These are phyloP conservation scores for Standfussiana lucernea DNA, from an alignment of 2,888 invertebrate species.

Conservation along the genomic window DNA sequence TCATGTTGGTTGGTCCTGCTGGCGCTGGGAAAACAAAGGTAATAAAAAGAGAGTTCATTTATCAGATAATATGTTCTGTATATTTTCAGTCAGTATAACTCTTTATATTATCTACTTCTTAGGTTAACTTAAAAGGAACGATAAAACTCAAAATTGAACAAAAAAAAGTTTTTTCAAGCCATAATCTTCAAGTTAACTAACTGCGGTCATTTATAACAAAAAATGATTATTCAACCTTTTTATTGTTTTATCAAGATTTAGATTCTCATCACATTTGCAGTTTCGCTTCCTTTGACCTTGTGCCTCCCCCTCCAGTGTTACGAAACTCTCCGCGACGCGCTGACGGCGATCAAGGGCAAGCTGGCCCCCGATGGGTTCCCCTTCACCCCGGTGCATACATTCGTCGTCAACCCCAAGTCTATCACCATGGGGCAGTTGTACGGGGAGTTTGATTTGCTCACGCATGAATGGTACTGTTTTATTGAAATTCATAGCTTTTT, in stretches of 20 bases:
- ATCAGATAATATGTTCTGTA: not conserved
- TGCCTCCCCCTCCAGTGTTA: slow-evolving; percentile 89
- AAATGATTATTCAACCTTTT: no score
- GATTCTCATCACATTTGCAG: not conserved
- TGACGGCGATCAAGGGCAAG: slow-evolving; percentile 92
- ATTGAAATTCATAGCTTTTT: not conserved
- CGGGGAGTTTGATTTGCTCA: slow-evolving; percentile 94
- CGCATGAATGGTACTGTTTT: slow-evolving; percentile 93
- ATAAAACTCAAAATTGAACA: no score
- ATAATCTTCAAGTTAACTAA: no score
- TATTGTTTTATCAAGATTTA: not conserved
- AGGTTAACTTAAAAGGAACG: no score
- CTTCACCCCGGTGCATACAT: slow-evolving; percentile 92
- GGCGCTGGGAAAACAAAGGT: slow-evolving; percentile 96
- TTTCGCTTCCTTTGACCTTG: not conserved
- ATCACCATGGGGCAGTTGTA: slow-evolving; percentile 96
- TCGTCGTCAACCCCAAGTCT: slow-evolving; percentile 94
- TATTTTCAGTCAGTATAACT: no score
- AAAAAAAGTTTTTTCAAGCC: no score
- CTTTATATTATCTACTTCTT: no score
- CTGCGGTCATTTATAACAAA: no score
- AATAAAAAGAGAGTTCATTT: not conserved
- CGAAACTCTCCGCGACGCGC: slow-evolving; percentile 92
- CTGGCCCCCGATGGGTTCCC: slow-evolving; percentile 93
- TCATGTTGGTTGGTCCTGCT: slow-evolving; percentile 96